phyloP scores from a whole-genome alignment of 2,113 vertebrate species.

The Rhabdomys dilectus region DNA sequence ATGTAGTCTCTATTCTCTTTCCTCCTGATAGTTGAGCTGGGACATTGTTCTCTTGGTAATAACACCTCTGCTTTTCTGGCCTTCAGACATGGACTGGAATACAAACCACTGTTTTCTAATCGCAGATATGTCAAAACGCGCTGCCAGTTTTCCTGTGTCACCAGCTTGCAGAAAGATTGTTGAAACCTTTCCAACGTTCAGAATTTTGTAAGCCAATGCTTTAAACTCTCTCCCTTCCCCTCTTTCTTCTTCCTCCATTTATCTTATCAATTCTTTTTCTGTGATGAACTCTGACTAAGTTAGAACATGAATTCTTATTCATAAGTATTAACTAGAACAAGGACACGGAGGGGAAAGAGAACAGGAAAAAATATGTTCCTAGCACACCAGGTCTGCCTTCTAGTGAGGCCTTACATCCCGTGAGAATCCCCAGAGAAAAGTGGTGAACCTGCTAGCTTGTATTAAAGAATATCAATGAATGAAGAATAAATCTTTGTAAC shows the following conservation, averaged over 20 bases:
- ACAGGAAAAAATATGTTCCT: background rate
- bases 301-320: slow-evolving; percentile 23
- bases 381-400: background rate
- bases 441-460: background rate
- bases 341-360: background rate
- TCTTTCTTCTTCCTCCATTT: background rate
- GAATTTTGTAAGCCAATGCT: background rate
- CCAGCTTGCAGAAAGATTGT: background rate
- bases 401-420: background rate
- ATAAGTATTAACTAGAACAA: slow-evolving; percentile 39
- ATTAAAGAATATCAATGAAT: background rate
- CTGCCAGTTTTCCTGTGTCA: background rate
- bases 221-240: background rate
- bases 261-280: background rate
- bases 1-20: background rate
- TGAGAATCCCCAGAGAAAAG: background rate
- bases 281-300: background rate
- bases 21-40: background rate
- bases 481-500: background rate
- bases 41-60: background rate
- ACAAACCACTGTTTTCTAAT: background rate
- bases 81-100: background rate
- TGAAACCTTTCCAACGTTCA: background rate
- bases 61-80: background rate
- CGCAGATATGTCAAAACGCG: background rate